Base-by-base conservation (phyloP, 1,140 invertebrate genomes). In the Portunus trituberculatus region DNA sequence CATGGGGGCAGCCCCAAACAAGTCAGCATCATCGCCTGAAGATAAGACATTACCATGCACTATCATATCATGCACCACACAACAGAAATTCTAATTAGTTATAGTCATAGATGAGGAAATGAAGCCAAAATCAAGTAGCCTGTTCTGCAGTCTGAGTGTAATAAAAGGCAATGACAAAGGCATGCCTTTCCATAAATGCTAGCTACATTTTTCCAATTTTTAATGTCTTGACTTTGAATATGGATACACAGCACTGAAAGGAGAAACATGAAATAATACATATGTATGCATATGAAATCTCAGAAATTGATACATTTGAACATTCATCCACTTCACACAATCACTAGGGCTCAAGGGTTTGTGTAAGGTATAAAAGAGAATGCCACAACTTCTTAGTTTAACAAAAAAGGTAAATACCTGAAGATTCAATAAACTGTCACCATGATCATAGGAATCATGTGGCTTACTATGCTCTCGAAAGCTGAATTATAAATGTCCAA, bases 21-120 rank as follows among this genome's bases (percentile, higher is more conserved):
- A 88, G 91, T 95, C 94, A 95, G 94, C 94, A 87, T 93, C 94
- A 87, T 91, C 45, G 90, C 91, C 94, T 95, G 94, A 82, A 92
- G 94, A 87, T 89, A 84, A 88, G 84, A 92, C 90, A 92, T 45
- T 83, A 82, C 84, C 94, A 95, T 95, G 94, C 94, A 92, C 84
- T 92, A 46, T 86, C 84, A 82, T 45, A 92, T 92, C 46, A 76
- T 76, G 67, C 67, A 76, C 16, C 67, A 76, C n/a, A 76, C 67
- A 76, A 76, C n/a, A n/a, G 39, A 59, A 25, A 76, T 76, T 76
- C 20, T 76, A 76, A 2, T 76, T 76, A 8, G 67, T n/a, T 76
- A 59, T 14, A 59, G 16, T 59, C 16, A 20, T 20, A 7, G 67
- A n/a, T 76, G 20, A 76, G 20, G 67, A 76, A n/a, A n/a, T 76